Conservation (phyloP, 2,888 invertebrate genomes). For the Drosophila picticornis region DNA sequence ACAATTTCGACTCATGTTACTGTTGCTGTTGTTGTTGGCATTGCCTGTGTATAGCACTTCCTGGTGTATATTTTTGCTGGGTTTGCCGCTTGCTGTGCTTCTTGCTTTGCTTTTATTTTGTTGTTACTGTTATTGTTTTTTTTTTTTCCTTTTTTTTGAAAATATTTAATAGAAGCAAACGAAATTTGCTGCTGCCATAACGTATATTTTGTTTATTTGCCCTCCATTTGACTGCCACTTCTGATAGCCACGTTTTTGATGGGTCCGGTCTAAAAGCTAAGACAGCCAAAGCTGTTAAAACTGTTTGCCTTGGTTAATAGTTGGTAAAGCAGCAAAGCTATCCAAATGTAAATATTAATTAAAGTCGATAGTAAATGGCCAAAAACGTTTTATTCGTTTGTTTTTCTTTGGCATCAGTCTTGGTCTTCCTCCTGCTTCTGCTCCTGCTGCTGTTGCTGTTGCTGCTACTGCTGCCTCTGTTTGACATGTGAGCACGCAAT, state of each 20-base stretch:
- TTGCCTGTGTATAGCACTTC: slow-evolving; percentile 78
- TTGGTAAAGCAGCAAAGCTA: slow-evolving; percentile 51
- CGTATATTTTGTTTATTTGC: slow-evolving; percentile 78
- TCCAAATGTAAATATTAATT: slow-evolving; percentile 77
- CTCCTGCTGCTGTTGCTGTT: slow-evolving; percentile 7
- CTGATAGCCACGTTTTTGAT: slow-evolving; percentile 58
- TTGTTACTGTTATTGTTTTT: slow-evolving; percentile 30
- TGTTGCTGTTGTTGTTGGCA: slow-evolving; percentile 73
- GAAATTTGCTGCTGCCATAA: slow-evolving; percentile 49
- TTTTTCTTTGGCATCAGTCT: slow-evolving; percentile 36
- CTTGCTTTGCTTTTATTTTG: slow-evolving; percentile 44
- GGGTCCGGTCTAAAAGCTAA: slow-evolving; percentile 64
- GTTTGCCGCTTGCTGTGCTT: slow-evolving; percentile 67
- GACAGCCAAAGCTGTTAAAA: slow-evolving; percentile 76
- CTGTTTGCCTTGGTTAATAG: slow-evolving; percentile 78
- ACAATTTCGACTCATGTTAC: slow-evolving; percentile 82
- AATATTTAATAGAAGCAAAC: slow-evolving; percentile 68
- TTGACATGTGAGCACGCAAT: slow-evolving; percentile 81
- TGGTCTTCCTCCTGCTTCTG: not conserved
- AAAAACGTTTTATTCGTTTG: slow-evolving; percentile 67
- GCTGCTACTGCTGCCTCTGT: slow-evolving; percentile 34
- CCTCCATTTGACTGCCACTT: slow-evolving; percentile 64
- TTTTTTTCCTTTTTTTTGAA: slow-evolving; percentile 25
- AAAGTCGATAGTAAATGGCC: slow-evolving; percentile 82
- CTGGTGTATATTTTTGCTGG: slow-evolving; percentile 78